These are phyloP conservation scores for Linnaemya vulpina DNA, from an alignment of 2,888 invertebrate genomes.

Conservation along the genomic window DNA sequence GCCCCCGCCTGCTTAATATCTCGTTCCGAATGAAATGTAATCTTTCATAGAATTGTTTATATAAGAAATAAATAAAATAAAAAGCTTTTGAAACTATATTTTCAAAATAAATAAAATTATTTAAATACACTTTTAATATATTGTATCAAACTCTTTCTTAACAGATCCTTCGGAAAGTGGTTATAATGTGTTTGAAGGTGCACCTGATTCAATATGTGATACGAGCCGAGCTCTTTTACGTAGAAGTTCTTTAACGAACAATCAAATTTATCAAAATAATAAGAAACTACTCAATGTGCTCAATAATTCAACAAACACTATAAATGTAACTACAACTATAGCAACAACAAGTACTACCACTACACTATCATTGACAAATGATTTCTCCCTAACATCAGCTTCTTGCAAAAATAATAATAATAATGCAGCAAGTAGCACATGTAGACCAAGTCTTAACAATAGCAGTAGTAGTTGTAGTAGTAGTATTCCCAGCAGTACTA, in stretches of 20 bases:
- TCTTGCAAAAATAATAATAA: conserved; percentile 30
- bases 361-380: conserved; percentile 33
- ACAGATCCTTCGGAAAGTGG: conserved; percentile 83
- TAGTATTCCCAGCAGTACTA: neutral
- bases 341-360: conserved; percentile 23
- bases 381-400: conserved; percentile 21
- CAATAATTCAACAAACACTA: conserved; percentile 44
- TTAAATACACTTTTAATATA: neutral
- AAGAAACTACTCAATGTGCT: conserved; percentile 54
- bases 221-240: conserved; percentile 80
- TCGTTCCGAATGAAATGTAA: too few species aligned
- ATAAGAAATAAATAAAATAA: too few species aligned
- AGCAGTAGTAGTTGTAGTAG: conserved; percentile 15
- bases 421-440: conserved; percentile 29
- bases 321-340: conserved; percentile 8
- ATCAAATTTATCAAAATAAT: conserved; percentile 67
- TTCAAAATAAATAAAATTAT: neutral
- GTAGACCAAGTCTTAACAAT: conserved; percentile 16
- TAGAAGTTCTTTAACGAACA: conserved; percentile 68
- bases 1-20: too few species aligned
- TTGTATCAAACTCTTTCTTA: neutral
- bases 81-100: neutral
- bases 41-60: too few species aligned
- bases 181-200: conserved; percentile 80
- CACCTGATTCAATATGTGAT: conserved; percentile 82